Percentiles rank a stretch among this genome's conserved stretches.
Evolutionary conservation across 2,797 vertebrate species (phyloP).

Genomic region (Xenopus petersii): DNA sequence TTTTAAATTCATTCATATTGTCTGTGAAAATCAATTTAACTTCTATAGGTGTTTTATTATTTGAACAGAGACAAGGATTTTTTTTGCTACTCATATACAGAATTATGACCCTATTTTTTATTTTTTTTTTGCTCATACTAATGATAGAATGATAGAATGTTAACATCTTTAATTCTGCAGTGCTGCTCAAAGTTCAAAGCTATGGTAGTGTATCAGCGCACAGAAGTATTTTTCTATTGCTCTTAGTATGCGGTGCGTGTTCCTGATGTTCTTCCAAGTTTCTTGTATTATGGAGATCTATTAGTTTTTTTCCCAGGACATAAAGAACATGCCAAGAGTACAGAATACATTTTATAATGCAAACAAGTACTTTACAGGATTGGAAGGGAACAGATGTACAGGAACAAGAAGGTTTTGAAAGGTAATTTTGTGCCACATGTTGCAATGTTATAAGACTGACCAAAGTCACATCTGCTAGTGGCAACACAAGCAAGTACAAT

Average conservation of each 20-base stretch:
- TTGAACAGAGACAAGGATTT: too few species aligned
- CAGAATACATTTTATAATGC: slow-evolving; percentile 35
- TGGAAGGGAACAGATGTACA: slow-evolving; percentile 38
- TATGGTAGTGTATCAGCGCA: too few species aligned
- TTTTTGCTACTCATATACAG: too few species aligned
- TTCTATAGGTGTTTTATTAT: too few species aligned
- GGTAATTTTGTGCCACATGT: slow-evolving; percentile 40
- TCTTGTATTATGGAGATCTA: slow-evolving; percentile 20
- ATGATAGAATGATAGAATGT: too few species aligned
- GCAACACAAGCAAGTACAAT: background rate
- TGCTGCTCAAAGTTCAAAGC: too few species aligned
- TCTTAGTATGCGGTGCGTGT: background rate
- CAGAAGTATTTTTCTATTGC: slow-evolving; percentile 1
- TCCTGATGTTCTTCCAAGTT: slow-evolving; percentile 9
- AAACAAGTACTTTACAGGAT: slow-evolving; percentile 36
- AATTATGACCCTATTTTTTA: too few species aligned
- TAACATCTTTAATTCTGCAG: too few species aligned
- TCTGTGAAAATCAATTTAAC: too few species aligned
- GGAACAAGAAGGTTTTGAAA: slow-evolving; percentile 31
- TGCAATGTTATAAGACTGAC: background rate
- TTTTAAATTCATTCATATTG: too few species aligned
- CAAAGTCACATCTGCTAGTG: background rate
- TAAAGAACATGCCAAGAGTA: slow-evolving; percentile 28
- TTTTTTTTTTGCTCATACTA: too few species aligned
- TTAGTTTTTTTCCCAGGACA: slow-evolving; percentile 17